phyloP scores from a whole-genome alignment of 2,888 invertebrate species.

The Hyppa rectilinea region DNA sequence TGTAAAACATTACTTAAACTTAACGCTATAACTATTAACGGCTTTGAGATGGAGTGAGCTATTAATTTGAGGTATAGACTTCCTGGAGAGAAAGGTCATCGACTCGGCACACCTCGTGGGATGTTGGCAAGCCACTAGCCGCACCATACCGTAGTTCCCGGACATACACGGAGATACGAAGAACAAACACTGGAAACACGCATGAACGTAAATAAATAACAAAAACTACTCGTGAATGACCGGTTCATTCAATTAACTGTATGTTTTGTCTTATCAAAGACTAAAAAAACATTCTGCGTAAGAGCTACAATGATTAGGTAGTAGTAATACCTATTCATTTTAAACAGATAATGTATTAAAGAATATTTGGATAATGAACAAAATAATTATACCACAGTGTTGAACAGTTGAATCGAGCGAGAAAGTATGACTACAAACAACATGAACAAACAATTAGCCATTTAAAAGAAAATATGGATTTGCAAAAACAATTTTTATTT shows the following conservation, averaged over 20 bases:
- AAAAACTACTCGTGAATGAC: conserved; percentile 21
- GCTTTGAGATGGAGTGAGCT: conserved; percentile 71
- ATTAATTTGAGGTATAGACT: conserved; percentile 84
- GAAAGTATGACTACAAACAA: too few relatives aligned
- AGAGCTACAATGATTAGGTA: not conserved
- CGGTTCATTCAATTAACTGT: conserved; percentile 30
- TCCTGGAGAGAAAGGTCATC: conserved; percentile 81
- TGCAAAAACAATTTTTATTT: not conserved
- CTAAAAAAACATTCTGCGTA: not conserved
- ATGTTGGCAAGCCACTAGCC: conserved; percentile 77
- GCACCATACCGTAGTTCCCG: conserved; percentile 76
- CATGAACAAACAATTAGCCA: not conserved
- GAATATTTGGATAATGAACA: not conserved
- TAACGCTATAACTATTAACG: conserved; percentile 61
- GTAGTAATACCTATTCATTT: not conserved
- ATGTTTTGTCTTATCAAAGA: not conserved
- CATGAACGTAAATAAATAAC: conserved; percentile 55
- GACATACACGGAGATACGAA: conserved; percentile 67
- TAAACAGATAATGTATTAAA: not conserved
- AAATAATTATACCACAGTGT: conserved; percentile 5
- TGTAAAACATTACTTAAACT: conserved; percentile 45
- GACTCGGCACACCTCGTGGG: conserved; percentile 83
- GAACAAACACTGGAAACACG: conserved; percentile 61
- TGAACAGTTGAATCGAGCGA: too few relatives aligned
- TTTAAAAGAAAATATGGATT: not conserved